phyloP scores from a whole-genome alignment of 2,113 vertebrate species.

The Scortum barcoo region DNA sequence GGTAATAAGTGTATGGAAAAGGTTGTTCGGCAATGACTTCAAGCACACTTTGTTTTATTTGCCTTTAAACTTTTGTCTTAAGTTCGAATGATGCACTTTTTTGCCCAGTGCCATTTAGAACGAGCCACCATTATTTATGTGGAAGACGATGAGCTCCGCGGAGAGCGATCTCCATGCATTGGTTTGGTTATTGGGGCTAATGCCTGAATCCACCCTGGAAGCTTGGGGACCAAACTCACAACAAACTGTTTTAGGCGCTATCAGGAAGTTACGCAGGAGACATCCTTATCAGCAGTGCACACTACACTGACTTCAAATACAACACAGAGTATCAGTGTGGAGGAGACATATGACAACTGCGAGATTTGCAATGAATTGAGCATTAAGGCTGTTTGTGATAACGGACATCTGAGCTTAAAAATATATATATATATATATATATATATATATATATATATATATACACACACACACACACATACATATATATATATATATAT shows the following conservation, averaged over 20 bases:
- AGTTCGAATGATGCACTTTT: constrained; percentile 9
- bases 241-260: constrained; percentile 58
- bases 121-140: constrained; percentile 20
- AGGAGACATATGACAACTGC: constrained; percentile 60
- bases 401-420: constrained; percentile 49
- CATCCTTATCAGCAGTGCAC: constrained; percentile 72
- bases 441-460: too few species aligned
- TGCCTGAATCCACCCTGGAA: constrained; percentile 37
- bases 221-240: constrained; percentile 38
- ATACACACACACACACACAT: too few species aligned
- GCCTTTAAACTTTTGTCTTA: neutral
- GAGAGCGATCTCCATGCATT: too few species aligned
- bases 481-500: too few species aligned
- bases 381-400: constrained; percentile 62
- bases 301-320: constrained; percentile 66
- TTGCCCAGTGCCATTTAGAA: constrained; percentile 2
- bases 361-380: constrained; percentile 56
- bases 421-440: neutral
- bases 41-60: neutral
- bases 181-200: constrained; percentile 19
- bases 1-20: constrained; percentile 8
- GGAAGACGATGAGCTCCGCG: constrained; percentile 22
- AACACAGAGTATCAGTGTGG: constrained; percentile 67
- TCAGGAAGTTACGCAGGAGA: constrained; percentile 59
- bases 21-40: neutral